These are phyloP conservation scores for Mesoligia furuncula DNA, from an alignment of 2,888 invertebrate species.

Conservation along the genomic window DNA sequence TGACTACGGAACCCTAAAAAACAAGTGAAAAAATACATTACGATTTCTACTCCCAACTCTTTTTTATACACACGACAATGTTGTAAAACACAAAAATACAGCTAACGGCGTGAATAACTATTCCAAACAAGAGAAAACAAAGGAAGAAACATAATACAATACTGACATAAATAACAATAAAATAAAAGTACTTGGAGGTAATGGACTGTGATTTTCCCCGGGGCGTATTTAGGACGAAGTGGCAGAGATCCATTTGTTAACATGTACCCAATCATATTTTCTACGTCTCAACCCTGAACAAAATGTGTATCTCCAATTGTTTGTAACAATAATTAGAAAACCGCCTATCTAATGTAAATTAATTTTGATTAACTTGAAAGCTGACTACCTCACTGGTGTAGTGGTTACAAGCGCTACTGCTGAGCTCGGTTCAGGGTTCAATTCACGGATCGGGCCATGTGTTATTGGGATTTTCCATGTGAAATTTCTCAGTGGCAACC, in stretches of 20 bases:
- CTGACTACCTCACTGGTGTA: background rate
- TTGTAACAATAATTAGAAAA: background rate
- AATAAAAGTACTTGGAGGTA: constrained; percentile 17
- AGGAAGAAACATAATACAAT: background rate
- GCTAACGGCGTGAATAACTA: background rate
- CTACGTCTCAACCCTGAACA: no score
- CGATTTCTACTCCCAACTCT: background rate
- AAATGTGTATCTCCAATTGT: background rate
- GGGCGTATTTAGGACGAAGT: background rate
- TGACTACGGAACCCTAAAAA: no score
- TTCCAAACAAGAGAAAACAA: background rate
- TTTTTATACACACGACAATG: background rate
- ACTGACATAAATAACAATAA: constrained; percentile 21
- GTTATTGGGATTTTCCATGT: background rate
- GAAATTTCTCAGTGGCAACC: background rate
- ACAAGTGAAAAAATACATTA: background rate
- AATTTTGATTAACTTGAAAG: background rate
- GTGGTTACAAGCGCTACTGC: background rate
- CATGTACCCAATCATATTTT: background rate
- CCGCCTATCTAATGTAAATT: background rate
- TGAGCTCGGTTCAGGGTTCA: background rate
- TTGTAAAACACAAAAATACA: background rate
- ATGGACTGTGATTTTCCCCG: constrained; percentile 16
- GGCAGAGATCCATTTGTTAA: background rate
- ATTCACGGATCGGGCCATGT: background rate